Conservation (phyloP, 2,797 vertebrate species). For the Aselliscus stoliczkanus region DNA sequence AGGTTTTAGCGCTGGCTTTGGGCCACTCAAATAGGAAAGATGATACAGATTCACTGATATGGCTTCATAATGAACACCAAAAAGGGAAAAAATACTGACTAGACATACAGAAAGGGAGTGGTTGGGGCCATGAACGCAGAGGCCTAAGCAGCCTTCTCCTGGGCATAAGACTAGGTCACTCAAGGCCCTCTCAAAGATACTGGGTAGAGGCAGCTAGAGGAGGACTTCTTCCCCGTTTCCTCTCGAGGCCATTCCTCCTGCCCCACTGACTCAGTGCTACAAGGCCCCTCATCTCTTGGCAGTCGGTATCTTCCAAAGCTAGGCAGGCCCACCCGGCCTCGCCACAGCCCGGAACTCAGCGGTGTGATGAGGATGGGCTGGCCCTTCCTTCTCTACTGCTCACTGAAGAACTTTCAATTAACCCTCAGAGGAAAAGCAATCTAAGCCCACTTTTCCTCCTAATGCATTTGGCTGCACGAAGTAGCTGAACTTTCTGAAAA, state of each 20-base stretch:
- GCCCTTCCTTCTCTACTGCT: slow-evolving; percentile 60
- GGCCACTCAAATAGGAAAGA: slow-evolving; percentile 56
- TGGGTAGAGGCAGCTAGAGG: slow-evolving; percentile 45
- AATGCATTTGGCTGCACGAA: slow-evolving; percentile 59
- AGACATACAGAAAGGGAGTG: slow-evolving; percentile 65
- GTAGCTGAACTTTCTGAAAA: slow-evolving; percentile 49
- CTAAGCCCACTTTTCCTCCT: slow-evolving; percentile 53
- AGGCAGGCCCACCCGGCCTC: background rate
- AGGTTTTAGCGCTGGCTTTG: slow-evolving; percentile 48
- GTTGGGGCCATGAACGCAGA: slow-evolving; percentile 57
- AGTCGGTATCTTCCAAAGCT: background rate
- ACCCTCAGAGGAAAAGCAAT: slow-evolving; percentile 64
- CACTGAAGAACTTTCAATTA: slow-evolving; percentile 51
- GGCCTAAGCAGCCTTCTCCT: slow-evolving; percentile 51
- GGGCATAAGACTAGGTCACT: slow-evolving; percentile 32
- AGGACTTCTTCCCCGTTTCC: background rate
- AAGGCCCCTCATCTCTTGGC: background rate
- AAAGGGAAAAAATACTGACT: slow-evolving; percentile 72
- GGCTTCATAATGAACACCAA: slow-evolving; percentile 77
- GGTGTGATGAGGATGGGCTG: slow-evolving; percentile 45
- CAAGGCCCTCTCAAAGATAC: slow-evolving; percentile 34
- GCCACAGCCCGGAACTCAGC: slow-evolving; percentile 31
- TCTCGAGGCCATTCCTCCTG: background rate
- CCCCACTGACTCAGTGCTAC: background rate
- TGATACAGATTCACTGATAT: slow-evolving; percentile 50